Evolutionary conservation across 2,888 invertebrate genomes (phyloP), one percentile per base, ranked within the genome.

Genomic region (Macaria notata): DNA sequence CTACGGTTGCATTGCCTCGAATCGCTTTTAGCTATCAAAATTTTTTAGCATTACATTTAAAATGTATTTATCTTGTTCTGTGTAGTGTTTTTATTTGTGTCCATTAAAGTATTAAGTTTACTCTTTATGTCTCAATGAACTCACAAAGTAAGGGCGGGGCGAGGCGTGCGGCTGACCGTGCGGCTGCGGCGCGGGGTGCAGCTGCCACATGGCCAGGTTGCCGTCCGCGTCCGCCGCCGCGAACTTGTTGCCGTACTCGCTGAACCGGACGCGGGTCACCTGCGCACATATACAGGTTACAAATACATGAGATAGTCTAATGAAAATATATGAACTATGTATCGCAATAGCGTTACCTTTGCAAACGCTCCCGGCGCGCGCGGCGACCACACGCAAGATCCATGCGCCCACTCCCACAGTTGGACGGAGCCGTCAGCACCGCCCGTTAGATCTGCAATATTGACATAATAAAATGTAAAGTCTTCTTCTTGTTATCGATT

Each of bases 191-290:
- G 80, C 94, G 46, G 96, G 94, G 61, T 96, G 93, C 61, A 98
- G 95, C 93, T 98, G 98, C 95, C 98, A 99, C 74, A 99, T 92
- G 73, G 98, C 98, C 29, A 99, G 92, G 81, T 98, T 97, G 29
- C 99, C 99, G 83, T 99, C 99, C 0, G 98, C 97, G 89, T 99
- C 99, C 30, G 97, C 97, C 1, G 99, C 98, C 38, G 99, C 99
- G 86, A 99, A 99, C 91, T 99, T 99, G 90, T 98, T 99, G 58
- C 99, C 99, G 84, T 99, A 98, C 78, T 97, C 96, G 47, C 97
- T 98, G 92, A 99, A 99, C 59, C 97, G 94, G n/a, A 98, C 97
- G 65, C 98, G 94, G 2, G 98, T 98, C 57, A 99, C 99, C 41
- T 41, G 4, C 8, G 1, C 8, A 41, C 6, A 38, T 1, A 19